Evolutionary conservation across 2,797 vertebrate genomes (phyloP).

Genomic region (Amblyraja radiata): DNA sequence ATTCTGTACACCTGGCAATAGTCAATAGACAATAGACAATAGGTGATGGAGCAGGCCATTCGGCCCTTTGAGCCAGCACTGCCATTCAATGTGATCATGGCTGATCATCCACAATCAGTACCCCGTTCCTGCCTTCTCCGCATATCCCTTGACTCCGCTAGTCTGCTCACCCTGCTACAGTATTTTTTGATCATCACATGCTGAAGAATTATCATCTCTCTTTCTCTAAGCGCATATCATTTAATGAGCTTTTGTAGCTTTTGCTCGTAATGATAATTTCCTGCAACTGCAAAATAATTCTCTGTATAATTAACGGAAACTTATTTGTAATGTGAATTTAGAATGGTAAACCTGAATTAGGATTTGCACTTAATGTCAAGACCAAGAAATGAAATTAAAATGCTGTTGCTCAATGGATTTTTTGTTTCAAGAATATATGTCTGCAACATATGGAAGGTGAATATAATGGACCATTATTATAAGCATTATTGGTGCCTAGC

Average conservation of each 20-base stretch:
- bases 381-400: background rate
- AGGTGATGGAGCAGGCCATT: no score
- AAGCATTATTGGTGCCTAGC: constrained; percentile 15
- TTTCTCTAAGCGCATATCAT: background rate
- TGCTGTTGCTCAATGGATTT: background rate
- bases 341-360: constrained; percentile 5
- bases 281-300: background rate
- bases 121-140: no score
- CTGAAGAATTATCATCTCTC: background rate
- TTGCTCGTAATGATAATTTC: background rate
- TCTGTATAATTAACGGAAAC: background rate
- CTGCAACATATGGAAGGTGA: background rate
- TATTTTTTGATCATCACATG: background rate
- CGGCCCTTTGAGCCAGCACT: no score
- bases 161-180: background rate
- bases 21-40: no score
- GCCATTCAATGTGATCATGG: no score
- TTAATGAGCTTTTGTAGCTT: background rate
- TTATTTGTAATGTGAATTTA: background rate
- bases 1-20: background rate
- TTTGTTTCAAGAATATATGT: background rate
- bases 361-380: background rate
- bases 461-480: constrained; percentile 22
- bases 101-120: no score
- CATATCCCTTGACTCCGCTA: no score